These are phyloP conservation scores for Phaedon cochleariae DNA, from an alignment of 2,888 invertebrate genomes.

Conservation along the genomic window DNA sequence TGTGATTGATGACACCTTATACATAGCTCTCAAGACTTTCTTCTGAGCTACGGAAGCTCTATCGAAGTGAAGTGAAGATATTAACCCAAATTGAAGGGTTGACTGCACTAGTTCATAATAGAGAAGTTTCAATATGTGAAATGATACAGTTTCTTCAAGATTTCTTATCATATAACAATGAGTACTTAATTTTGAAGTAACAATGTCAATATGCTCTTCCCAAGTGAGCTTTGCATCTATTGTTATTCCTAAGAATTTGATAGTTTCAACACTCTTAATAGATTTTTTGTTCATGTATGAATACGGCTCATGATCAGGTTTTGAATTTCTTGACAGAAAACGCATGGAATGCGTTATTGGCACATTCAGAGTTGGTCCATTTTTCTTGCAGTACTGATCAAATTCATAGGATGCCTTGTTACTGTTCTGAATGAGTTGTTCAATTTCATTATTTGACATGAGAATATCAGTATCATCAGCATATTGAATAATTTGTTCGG, in stretches of 20 bases:
- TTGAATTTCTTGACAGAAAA: neutral
- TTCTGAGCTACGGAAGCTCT: neutral
- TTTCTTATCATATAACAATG: constrained; percentile 8
- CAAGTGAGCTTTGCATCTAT: neutral
- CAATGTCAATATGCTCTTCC: constrained; percentile 5
- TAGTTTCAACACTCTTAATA: neutral
- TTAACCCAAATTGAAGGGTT: neutral
- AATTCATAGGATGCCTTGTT: neutral
- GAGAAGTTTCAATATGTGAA: constrained; percentile 12
- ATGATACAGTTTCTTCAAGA: constrained; percentile 12
- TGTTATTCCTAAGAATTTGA: constrained; percentile 8
- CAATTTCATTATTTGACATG: no score
- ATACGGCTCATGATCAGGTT: neutral
- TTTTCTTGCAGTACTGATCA: neutral
- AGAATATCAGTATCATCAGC: no score
- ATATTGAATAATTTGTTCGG: neutral
- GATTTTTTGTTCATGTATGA: neutral
- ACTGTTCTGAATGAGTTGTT: neutral
- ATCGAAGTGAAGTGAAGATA: neutral
- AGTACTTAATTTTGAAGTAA: constrained; percentile 1
- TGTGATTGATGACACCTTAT: no score
- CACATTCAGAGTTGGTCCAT: neutral
- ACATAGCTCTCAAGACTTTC: neutral
- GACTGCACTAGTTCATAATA: constrained; percentile 19
- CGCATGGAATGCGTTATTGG: neutral